Base-by-base conservation (phyloP, 2,797 vertebrate species). In the Anabacerthia variegaticeps region DNA sequence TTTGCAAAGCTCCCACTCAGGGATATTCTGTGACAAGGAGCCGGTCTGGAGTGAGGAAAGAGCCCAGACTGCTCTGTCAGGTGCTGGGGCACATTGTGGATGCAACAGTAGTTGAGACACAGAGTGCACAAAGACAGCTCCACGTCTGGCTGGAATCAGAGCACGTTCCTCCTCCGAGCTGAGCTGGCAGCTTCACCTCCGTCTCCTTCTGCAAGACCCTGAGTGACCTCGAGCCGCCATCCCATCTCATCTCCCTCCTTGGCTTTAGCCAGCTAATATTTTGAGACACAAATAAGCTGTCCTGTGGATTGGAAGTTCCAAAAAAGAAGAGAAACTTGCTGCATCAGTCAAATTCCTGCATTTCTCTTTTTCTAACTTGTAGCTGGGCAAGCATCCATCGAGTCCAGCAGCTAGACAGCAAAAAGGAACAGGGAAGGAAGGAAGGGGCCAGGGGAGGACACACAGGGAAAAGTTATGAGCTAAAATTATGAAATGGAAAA, bases 301-400 rank as follows among this genome's bases (percentile, higher is more conserved):
- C 55, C 41, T 81, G 37, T 30, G 59, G 88, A 80, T 7, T 46
- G 73, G 51, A 90, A 22, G 48, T 32, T 95, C 83, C 82, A 85
- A 91, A 89, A 89, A 82, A 73, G 90, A 86, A 89, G 78, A 82
- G 28, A 86, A 96, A 82, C 51, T 88, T 96, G 82, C 93, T 90
- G 69, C 91, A 92, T 95, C 82, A 88, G 91, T 93, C 85, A 72
- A 93, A 94, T 89, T 92, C 89, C 78, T 83, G 62, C 68, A 49
- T 49, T 93, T 73, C 78, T 58, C 63, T 49, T 95, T 88, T 85
- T 65, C 72, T 74, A 41, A 85, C 52, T 52, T 23, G 74, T 49
- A 89, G 73, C 81, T 61, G 79, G 91, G 92, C 76, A 87, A 82
- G 27, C 10, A 85, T 96, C 93, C 93, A 95, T 0, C 21, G 18